Conservation (phyloP, 1,140 invertebrate genomes). For the Platyscapa corneri region DNA sequence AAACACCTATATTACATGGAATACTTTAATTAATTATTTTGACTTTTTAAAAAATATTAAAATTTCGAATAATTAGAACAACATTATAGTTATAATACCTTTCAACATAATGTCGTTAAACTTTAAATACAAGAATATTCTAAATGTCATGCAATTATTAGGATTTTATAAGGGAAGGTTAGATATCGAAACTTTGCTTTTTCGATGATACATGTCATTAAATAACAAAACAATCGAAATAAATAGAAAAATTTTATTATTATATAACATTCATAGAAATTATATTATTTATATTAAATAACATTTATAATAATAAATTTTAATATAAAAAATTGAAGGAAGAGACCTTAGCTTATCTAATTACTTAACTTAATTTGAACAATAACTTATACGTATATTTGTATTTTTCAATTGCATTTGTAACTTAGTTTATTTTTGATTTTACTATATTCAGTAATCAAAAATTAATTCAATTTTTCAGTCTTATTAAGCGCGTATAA, state of each 20-base stretch:
- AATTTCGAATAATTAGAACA: background rate
- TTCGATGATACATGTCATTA: background rate
- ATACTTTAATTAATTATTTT: background rate
- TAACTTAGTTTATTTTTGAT: too few relatives aligned
- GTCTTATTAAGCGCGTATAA: too few relatives aligned
- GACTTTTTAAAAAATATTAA: too few relatives aligned
- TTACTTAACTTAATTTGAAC: background rate
- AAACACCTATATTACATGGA: background rate
- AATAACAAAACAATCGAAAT: slow-evolving; percentile 4
- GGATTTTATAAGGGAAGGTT: background rate
- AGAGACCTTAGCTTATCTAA: background rate
- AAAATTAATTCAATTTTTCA: too few relatives aligned
- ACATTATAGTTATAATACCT: background rate
- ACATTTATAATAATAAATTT: background rate
- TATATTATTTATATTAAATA: background rate
- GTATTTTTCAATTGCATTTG: too few relatives aligned
- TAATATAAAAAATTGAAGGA: background rate
- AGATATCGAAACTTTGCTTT: background rate
- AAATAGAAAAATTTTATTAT: background rate
- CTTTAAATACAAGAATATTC: background rate
- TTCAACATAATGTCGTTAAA: background rate
- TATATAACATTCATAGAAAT: background rate
- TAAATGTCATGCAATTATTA: background rate
- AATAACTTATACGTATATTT: too few relatives aligned
- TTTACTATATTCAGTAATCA: too few relatives aligned